These are phyloP conservation scores for Polyommatus icarus DNA, from an alignment of 2,888 invertebrate species.

Conservation along the genomic window DNA sequence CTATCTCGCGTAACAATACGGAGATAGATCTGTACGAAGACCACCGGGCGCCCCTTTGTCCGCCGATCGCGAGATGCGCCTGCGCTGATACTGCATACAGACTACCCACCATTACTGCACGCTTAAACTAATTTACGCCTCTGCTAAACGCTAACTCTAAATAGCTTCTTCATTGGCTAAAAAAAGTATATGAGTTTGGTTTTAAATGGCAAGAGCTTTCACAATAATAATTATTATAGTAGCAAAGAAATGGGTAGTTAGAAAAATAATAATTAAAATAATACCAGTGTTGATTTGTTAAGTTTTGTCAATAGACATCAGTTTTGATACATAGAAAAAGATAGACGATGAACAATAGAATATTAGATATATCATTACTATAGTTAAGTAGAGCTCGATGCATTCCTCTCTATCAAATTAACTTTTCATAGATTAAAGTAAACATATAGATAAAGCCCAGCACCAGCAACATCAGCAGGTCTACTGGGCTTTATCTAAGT, in stretches of 20 bases:
- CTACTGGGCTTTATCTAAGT: background rate
- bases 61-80: conserved; percentile 74
- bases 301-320: no score
- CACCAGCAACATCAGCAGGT: background rate
- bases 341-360: no score
- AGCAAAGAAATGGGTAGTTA: no score
- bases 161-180: background rate
- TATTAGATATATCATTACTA: no score
- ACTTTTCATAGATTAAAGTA: background rate
- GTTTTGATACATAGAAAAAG: no score
- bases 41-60: conserved; percentile 71
- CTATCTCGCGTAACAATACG: conserved; percentile 53
- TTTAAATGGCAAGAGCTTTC: background rate
- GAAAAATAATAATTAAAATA: no score
- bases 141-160: conserved; percentile 44
- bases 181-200: background rate
- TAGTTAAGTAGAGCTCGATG: no score
- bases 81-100: conserved; percentile 73
- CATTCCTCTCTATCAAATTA: no score
- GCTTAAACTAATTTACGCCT: conserved; percentile 76
- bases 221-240: no score
- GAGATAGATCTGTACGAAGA: conserved; percentile 59
- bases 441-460: background rate
- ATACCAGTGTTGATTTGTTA: no score
- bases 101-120: conserved; percentile 71